phyloP scores from a whole-genome alignment of 2,113 vertebrate species.

The Strix uralensis region DNA sequence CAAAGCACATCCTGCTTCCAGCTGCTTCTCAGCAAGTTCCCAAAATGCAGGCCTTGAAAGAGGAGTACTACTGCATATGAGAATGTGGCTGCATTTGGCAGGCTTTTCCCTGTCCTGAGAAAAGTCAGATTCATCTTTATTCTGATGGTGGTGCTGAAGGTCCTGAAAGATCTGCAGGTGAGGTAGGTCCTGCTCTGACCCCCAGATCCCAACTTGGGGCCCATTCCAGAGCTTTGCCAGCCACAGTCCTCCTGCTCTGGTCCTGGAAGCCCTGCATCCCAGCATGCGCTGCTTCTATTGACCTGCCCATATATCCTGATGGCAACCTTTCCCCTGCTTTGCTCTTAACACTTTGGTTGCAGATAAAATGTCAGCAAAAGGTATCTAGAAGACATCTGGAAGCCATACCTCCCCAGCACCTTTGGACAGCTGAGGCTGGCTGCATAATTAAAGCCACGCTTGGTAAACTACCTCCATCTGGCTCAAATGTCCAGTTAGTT shows the following conservation, averaged over 20 bases:
- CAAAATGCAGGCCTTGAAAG: background rate
- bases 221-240: background rate
- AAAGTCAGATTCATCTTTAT: background rate
- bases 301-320: background rate
- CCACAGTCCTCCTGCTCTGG: background rate
- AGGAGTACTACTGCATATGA: background rate
- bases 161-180: background rate
- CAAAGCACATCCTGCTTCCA: background rate
- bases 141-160: background rate
- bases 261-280: background rate
- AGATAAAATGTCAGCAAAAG: background rate
- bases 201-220: background rate
- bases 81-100: background rate
- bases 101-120: background rate
- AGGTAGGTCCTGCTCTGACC: background rate
- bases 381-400: background rate
- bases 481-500: background rate
- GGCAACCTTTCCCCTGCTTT: background rate
- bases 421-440: background rate
- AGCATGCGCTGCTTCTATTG: background rate
- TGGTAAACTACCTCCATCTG: background rate
- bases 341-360: background rate
- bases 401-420: background rate
- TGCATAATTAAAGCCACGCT: background rate
- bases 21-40: background rate